Conservation (phyloP, 2,113 vertebrate genomes). For the Platycercus adscitus region DNA sequence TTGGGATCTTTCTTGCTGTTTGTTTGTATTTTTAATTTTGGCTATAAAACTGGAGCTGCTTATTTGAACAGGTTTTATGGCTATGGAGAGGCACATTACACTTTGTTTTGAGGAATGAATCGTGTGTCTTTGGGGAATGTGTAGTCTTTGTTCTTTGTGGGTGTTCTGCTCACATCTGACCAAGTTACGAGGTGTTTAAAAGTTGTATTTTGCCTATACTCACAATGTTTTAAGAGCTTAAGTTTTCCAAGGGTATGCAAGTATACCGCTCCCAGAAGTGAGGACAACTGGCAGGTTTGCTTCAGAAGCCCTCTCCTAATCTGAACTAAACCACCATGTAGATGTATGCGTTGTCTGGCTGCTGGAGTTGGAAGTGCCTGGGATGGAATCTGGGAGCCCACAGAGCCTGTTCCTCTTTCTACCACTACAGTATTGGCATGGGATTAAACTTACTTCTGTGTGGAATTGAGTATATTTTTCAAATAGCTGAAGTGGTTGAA, state of each 20-base stretch:
- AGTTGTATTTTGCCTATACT: neutral
- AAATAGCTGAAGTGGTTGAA: neutral
- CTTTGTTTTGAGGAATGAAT: neutral
- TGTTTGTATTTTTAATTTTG: neutral
- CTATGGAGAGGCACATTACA: rapidly evolving
- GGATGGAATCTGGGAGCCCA: neutral
- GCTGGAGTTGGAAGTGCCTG: neutral
- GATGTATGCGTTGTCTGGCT: rapidly evolving
- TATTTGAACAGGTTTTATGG: neutral
- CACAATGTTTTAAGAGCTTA: neutral
- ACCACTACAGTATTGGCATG: neutral
- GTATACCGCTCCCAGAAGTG: neutral
- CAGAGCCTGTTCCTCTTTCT: neutral
- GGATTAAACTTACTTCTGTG: neutral
- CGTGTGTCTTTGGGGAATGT: neutral
- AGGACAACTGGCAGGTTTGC: neutral
- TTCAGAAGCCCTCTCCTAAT: neutral
- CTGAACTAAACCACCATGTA: neutral
- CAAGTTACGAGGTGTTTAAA: neutral
- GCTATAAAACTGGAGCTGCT: neutral
- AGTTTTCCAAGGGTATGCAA: neutral
- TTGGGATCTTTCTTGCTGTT: neutral
- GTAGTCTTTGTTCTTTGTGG: neutral
- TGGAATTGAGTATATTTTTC: neutral
- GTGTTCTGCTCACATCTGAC: neutral